Conservation (phyloP, 2,888 invertebrate species). For the Volucella inflata region DNA sequence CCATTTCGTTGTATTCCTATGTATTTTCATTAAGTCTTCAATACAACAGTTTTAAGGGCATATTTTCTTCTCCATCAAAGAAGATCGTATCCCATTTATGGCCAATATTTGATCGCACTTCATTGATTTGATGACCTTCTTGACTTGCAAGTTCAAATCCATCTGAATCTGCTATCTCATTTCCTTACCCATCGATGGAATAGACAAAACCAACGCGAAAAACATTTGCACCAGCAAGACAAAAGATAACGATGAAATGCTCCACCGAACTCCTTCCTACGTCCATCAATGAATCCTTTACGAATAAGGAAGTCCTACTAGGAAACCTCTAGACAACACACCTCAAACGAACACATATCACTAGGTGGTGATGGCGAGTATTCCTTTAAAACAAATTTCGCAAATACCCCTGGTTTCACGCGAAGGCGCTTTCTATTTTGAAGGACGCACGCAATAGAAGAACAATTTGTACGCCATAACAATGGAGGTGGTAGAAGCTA, state of each 20-base stretch:
- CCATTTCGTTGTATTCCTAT: too few species aligned
- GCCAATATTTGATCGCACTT: too few species aligned
- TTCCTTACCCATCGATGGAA: too few species aligned
- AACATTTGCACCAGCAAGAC: background rate
- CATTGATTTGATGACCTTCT: too few species aligned
- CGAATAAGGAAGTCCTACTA: slow-evolving; percentile 27
- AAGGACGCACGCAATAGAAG: slow-evolving; percentile 41
- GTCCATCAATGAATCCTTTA: background rate
- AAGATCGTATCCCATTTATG: too few species aligned
- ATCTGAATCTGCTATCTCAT: too few species aligned
- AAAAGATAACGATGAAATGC: background rate
- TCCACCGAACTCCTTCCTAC: background rate
- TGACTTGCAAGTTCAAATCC: too few species aligned
- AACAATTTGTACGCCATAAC: slow-evolving; percentile 32
- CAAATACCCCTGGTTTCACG: slow-evolving; percentile 2
- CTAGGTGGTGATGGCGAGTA: slow-evolving; percentile 42
- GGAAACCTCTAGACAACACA: background rate
- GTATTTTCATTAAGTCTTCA: too few species aligned
- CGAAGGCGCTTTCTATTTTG: slow-evolving; percentile 27
- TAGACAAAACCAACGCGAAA: background rate
- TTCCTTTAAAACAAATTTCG: slow-evolving; percentile 51
- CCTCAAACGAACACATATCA: slow-evolving; percentile 33
- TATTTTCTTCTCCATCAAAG: too few species aligned
- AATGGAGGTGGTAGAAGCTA: slow-evolving; percentile 35
- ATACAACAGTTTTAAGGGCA: too few species aligned